phyloP scores from a whole-genome alignment of 2,113 vertebrate genomes.

The Brevimyrus niger region DNA sequence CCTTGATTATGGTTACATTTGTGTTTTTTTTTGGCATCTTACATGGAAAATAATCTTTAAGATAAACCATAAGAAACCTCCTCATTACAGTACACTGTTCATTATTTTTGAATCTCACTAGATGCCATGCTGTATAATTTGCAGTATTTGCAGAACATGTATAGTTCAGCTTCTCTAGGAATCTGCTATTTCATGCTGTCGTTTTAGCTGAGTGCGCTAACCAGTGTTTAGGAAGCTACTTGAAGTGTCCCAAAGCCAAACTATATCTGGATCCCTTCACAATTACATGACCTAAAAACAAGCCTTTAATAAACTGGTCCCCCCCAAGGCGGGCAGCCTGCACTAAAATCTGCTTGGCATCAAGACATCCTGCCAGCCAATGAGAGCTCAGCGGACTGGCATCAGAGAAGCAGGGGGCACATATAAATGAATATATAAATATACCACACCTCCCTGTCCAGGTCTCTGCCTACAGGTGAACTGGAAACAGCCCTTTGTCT shows the following conservation, averaged over 20 bases:
- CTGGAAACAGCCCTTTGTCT: background rate
- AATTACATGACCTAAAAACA: background rate
- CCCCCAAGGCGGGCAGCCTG: background rate
- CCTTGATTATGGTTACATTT: background rate
- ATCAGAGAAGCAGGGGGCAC: background rate
- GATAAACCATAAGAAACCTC: background rate
- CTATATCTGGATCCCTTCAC: background rate
- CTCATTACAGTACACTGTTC: background rate
- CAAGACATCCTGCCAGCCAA: background rate
- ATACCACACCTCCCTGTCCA: background rate
- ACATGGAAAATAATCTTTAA: background rate
- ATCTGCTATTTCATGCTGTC: background rate
- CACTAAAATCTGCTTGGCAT: background rate
- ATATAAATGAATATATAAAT: background rate
- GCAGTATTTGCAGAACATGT: background rate
- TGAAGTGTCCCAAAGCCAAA: background rate
- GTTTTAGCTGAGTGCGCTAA: background rate
- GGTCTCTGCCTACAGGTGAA: background rate
- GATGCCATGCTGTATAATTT: background rate
- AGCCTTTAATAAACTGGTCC: background rate
- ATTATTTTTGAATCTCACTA: background rate
- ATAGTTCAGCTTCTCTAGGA: background rate
- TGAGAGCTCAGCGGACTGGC: background rate
- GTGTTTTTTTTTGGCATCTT: background rate
- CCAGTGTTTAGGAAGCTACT: background rate